Base-by-base conservation (phyloP, 2,888 invertebrate genomes). In the Nemoura dubitans region DNA sequence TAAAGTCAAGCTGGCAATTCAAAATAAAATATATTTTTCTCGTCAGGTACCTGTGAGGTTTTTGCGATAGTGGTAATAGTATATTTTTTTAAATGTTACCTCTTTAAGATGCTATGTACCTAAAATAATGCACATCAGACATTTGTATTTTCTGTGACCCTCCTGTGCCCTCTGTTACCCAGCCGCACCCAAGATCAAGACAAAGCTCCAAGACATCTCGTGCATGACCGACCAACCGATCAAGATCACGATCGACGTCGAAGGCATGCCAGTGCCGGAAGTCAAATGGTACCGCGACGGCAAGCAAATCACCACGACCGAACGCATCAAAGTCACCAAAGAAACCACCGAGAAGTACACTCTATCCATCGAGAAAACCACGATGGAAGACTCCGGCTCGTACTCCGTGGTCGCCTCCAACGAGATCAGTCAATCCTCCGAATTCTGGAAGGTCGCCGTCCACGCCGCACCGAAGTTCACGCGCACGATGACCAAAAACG, bases 211-310 rank as follows among this genome's bases (percentile, higher is more conserved):
- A 88, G 96, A 98, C 91, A 93, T 96, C 87, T 94, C 94, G 0
- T 96, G 95, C 82, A 93, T 94, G 89, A 94, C 94, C 81, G 96
- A 96, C 0, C 94, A 96, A 87, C 95, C 95, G 16, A 94, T 97
- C 83, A 95, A 94, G 85, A 95, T 98, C 91, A 95, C 95, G 14
- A 94, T 97, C 0, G 96, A 97, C 90, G 94, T 98, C 76, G 96
- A 97, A 89, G 98, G 97, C 77, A 94, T 95, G 0, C 98, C 98
- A 0, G 93, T 95, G 10, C 97, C 98, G 0, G 95, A 95, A 26
- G 94, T 98, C 14, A 94, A 95, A 87, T 96, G 98, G 94, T 97
- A 96, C 92, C 98, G 97, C 90, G 97, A 98, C 89, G 98, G 98
- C 27, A 95, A 95, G 87, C 94, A 95, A 89, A 93, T 98, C 87